Evolutionary conservation across 2,113 vertebrate genomes (phyloP).

Genomic region (Sylvicapra grimmia): DNA sequence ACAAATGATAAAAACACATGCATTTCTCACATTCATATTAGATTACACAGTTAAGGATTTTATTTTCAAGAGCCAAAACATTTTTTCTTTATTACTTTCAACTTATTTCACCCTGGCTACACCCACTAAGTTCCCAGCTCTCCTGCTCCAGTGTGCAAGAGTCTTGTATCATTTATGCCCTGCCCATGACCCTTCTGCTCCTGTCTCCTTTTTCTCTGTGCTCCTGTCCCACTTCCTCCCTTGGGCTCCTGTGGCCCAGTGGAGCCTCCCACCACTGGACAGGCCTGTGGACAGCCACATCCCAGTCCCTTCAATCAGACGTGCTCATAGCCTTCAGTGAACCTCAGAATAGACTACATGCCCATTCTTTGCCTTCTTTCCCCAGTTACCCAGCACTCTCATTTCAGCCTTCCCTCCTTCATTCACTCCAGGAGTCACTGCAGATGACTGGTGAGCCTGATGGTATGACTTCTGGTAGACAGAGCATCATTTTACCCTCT

Average conservation of each 20-base stretch:
- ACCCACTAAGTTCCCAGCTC: background rate
- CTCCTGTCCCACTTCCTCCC: background rate
- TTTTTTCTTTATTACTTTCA: background rate
- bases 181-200: background rate
- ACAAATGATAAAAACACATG: background rate
- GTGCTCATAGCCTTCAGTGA: background rate
- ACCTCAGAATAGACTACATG: too few species aligned
- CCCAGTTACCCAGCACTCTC: rapidly evolving
- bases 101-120: background rate
- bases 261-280: background rate
- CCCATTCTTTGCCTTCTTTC: background rate
- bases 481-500: background rate
- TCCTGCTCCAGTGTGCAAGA: background rate
- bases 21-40: background rate
- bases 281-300: background rate
- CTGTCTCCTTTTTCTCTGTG: background rate
- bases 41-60: background rate
- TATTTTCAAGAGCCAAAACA: background rate
- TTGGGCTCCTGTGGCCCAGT: background rate
- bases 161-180: background rate
- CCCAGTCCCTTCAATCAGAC: background rate
- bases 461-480: background rate
- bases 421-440: background rate
- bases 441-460: background rate
- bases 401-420: background rate